phyloP scores from a whole-genome alignment of 2,797 vertebrate genomes.

The Trachurus trachurus region DNA sequence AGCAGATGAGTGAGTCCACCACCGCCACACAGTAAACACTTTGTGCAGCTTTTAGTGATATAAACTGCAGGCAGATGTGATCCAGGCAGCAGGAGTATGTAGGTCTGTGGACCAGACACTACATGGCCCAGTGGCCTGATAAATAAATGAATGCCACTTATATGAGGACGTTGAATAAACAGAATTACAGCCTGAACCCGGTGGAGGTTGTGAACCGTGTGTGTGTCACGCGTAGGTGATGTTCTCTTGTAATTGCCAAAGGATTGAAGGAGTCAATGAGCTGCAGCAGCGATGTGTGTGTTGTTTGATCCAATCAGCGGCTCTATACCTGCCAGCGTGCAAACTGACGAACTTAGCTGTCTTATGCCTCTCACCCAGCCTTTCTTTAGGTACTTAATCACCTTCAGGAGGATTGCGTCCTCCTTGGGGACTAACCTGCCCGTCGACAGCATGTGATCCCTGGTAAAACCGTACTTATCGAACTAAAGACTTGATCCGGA shows the following conservation, averaged over 20 bases:
- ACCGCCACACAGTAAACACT: too few species aligned
- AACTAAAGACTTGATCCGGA: conserved; percentile 90
- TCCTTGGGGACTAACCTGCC: conserved; percentile 72
- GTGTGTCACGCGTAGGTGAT: not conserved
- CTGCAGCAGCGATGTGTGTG: conserved; percentile 47
- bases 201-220: too few species aligned
- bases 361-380: conserved; percentile 87
- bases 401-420: conserved; percentile 79
- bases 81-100: too few species aligned
- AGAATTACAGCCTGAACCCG: not conserved
- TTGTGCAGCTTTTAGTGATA: too few species aligned
- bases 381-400: conserved; percentile 92
- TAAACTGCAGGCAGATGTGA: too few species aligned
- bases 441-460: conserved; percentile 73
- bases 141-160: not conserved
- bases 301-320: conserved; percentile 80
- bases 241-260: not conserved
- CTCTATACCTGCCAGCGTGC: conserved; percentile 83
- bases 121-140: not conserved
- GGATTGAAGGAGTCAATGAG: not conserved
- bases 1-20: too few species aligned
- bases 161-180: not conserved
- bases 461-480: conserved; percentile 88
- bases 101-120: not conserved
- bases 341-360: conserved; percentile 88